Percentiles rank a stretch among this genome's conserved stretches.
Conservation (phyloP, 1,140 invertebrate species). For the Drosophila parvula region DNA sequence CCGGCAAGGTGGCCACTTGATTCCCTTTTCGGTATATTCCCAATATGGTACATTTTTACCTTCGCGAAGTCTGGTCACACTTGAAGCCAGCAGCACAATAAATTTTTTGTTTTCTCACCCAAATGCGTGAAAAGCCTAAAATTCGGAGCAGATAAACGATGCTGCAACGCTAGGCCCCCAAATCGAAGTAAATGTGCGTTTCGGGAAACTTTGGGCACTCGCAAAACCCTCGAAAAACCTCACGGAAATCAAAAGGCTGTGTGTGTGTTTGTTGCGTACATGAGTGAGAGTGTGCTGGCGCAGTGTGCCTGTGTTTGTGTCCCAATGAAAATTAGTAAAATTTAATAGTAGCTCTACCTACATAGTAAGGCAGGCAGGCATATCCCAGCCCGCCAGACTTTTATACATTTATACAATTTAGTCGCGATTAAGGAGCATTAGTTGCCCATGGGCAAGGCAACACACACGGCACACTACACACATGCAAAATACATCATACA, state of each 20-base stretch:
- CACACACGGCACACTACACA: slow-evolving; percentile 10
- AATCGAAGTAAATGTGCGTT: slow-evolving; percentile 13
- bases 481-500: slow-evolving; percentile 13
- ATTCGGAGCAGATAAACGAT: slow-evolving; percentile 27
- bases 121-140: slow-evolving; percentile 20
- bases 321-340: slow-evolving; percentile 57
- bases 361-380: slow-evolving; percentile 39
- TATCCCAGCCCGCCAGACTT: slow-evolving; percentile 5
- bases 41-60: neutral
- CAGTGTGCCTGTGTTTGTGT: slow-evolving; percentile 54
- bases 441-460: neutral
- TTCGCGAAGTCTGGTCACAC: neutral
- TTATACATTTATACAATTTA: slow-evolving; percentile 32
- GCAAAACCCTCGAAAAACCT: neutral
- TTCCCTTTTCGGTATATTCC: slow-evolving; percentile 2
- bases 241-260: slow-evolving; percentile 6
- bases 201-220: slow-evolving; percentile 4
- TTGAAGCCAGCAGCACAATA: slow-evolving; percentile 42
- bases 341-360: slow-evolving; percentile 23
- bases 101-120: slow-evolving; percentile 44
- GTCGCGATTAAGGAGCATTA: slow-evolving; percentile 3
- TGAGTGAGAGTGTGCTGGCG: slow-evolving; percentile 42
- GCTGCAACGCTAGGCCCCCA: slow-evolving; percentile 29
- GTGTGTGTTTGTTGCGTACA: slow-evolving; percentile 17
- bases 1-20: too few relatives aligned